Base-by-base conservation (phyloP, 2,888 invertebrate species). In the Heliconius ismenius region DNA sequence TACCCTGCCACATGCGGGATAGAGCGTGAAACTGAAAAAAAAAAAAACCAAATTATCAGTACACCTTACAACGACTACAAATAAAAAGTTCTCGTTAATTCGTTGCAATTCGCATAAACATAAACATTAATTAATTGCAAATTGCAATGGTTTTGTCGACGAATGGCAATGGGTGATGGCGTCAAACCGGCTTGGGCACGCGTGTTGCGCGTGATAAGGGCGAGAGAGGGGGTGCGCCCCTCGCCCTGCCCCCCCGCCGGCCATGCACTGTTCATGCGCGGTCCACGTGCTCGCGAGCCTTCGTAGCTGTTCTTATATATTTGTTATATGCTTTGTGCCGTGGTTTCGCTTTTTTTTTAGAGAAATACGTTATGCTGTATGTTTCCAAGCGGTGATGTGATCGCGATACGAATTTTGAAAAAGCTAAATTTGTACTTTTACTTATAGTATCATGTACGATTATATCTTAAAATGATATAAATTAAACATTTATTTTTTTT, bases 191-290 rank as follows among this genome's bases (percentile, higher is more conserved):
- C 86, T 86, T 77, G 83, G 82, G 82, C 93, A 93, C 87, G 92
- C 89, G 76, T 78, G 67, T 73, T 73, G 75, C 83, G 85, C 84
- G 79, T 80, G 85, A 80, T 80, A 77, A 13, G 11, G 70, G 82
- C 78, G 81, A 75, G 78, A 68, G 79, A 82, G 81, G 81, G 70
- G 79, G 75, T 73, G 75, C 39, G 74, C 39, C 39, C 39, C 73
- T 79, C 49, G 18, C 18, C 21, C 2, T 70, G 78, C 79, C 70
- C 64, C 43, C 60, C 77, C 68, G 76, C 28, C 73, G 77, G 60
- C 70, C 92, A 90, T 86, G 91, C 88, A 77, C 49, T 81, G 88
- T 86, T 80, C 93, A 94, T 92, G 93, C 93, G 90, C 86, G 79
- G 82, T 82, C 81, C 92, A 91, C 93, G 92, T 94, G 93, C 87